Percentiles rank a stretch among this genome's conserved stretches.
phyloP scores from a whole-genome alignment of 1,140 invertebrate genomes.

The Oryzaephilus surinamensis region DNA sequence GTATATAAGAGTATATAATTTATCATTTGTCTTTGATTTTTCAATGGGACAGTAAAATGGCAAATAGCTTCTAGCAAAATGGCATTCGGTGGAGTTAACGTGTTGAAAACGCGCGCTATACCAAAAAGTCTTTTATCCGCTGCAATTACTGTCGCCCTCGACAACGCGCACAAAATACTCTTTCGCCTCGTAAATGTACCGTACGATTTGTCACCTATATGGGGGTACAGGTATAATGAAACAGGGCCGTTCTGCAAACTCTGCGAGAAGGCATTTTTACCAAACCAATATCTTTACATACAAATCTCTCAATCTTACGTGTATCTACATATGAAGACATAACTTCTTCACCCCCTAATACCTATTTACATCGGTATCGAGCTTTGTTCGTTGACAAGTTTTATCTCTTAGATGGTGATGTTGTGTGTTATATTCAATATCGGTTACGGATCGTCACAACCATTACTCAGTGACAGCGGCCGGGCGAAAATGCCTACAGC shows the following conservation, averaged over 20 bases:
- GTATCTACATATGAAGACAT: conserved; percentile 12
- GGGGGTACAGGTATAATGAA: conserved; percentile 15
- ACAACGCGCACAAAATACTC: too few species aligned
- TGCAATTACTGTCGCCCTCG: conserved; percentile 15
- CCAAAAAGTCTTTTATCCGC: too few species aligned
- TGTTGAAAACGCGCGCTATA: too few species aligned
- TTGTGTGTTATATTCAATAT: conserved; percentile 26
- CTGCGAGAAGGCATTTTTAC: conserved; percentile 10
- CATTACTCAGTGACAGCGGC: conserved; percentile 20
- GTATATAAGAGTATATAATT: too few species aligned
- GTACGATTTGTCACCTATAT: conserved; percentile 9
- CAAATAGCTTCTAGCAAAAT: too few species aligned
- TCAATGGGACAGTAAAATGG: too few species aligned
- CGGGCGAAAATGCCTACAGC: conserved; percentile 9
- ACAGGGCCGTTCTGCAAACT: too few species aligned
- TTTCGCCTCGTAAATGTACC: conserved; percentile 14
- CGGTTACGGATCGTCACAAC: conserved; percentile 18
- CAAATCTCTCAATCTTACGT: conserved; percentile 16
- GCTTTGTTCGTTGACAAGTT: conserved; percentile 26
- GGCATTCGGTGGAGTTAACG: too few species aligned
- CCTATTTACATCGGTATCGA: conserved; percentile 13
- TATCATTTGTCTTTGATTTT: too few species aligned
- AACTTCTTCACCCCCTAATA: conserved; percentile 20
- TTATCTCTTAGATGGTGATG: conserved; percentile 23
- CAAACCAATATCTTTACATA: conserved; percentile 12